Percentiles rank a stretch among this genome's conserved stretches.
Evolutionary conservation across 2,888 invertebrate genomes (phyloP).

Genomic region (Strigamia transsilvanica): DNA sequence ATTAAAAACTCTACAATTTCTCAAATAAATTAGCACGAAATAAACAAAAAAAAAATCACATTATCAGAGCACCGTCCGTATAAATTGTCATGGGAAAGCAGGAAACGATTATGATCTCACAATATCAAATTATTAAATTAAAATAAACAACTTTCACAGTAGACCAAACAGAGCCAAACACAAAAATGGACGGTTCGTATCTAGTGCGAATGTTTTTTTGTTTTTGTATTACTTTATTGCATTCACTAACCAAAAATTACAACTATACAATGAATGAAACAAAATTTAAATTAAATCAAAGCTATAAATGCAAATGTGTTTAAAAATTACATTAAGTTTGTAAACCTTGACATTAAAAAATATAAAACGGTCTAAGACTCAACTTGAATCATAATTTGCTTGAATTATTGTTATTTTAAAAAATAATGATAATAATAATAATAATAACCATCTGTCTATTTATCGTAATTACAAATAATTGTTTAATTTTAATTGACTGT

Average conservation of each 20-base stretch:
- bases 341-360: background rate
- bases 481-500: background rate
- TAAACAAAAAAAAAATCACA: background rate
- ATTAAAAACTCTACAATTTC: background rate
- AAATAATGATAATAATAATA: background rate
- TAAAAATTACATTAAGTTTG: background rate
- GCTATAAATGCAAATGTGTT: background rate
- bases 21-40: background rate
- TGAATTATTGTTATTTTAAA: background rate
- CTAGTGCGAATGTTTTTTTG: conserved; percentile 18
- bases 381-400: background rate
- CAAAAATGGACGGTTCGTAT: conserved; percentile 22
- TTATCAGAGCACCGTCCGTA: background rate
- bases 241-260: background rate
- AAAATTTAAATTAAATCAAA: background rate
- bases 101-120: background rate
- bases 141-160: background rate
- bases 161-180: background rate
- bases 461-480: conserved; percentile 17
- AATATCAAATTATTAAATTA: background rate
- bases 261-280: background rate
- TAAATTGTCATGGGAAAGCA: background rate
- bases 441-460: background rate
- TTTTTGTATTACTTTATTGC: background rate
- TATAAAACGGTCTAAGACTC: background rate